Conservation (phyloP, 2,797 vertebrate species). For the Acanthiza pusilla region DNA sequence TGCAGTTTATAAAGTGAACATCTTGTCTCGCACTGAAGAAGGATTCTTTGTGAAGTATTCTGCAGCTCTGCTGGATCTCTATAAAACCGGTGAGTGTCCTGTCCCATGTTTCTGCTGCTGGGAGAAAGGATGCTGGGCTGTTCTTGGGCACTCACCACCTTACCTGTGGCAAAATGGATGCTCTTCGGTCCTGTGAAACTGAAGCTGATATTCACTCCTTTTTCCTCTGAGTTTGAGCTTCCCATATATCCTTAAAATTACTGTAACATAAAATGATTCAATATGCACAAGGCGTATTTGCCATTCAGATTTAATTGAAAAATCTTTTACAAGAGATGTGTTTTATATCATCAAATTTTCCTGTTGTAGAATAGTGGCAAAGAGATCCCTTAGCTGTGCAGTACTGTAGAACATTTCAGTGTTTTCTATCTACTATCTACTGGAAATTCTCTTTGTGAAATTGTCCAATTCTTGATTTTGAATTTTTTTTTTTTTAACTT, state of each 20-base stretch:
- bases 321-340: background rate
- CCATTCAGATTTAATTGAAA: background rate
- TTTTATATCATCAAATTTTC: background rate
- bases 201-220: background rate
- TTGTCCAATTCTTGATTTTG: background rate
- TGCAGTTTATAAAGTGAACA: slow-evolving; percentile 82
- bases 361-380: background rate
- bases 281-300: background rate
- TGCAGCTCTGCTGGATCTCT: slow-evolving; percentile 77
- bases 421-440: background rate
- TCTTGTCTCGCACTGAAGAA: slow-evolving; percentile 75
- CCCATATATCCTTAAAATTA: background rate
- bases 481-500: background rate
- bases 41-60: slow-evolving; percentile 85
- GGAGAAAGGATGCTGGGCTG: background rate
- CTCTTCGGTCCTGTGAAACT: background rate
- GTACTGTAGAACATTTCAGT: background rate
- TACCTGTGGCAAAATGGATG: background rate
- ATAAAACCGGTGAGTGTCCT: slow-evolving; percentile 79
- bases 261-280: background rate
- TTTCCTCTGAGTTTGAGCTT: background rate
- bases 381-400: background rate
- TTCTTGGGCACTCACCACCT: background rate
- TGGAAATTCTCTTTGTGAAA: background rate
- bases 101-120: background rate